Conservation (phyloP, 2,797 vertebrate genomes). For the Nannoperca australis region DNA sequence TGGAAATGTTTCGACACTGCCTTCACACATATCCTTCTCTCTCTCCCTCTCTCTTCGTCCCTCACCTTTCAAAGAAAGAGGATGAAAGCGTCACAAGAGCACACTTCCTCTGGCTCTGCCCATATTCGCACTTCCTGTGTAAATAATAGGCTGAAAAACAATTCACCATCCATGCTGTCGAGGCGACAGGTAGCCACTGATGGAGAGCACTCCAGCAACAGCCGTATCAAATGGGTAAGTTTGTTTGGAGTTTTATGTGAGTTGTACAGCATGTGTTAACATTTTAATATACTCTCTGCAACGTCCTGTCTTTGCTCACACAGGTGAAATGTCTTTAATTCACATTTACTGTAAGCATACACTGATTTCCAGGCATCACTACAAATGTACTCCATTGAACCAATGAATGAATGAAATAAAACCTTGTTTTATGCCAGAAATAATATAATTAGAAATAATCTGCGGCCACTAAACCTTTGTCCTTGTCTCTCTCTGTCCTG, state of each 20-base stretch:
- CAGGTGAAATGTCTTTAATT: constrained; percentile 13
- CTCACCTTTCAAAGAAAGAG: constrained; percentile 26
- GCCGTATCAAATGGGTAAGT: not conserved
- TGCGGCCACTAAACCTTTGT: constrained; percentile 46
- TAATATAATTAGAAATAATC: constrained; percentile 49
- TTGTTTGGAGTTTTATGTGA: not conserved
- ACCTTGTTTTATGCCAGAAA: not conserved
- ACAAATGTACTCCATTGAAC: not conserved
- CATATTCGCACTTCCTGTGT: constrained; percentile 53
- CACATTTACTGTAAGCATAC: not conserved
- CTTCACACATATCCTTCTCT: not conserved
- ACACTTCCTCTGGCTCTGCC: constrained; percentile 39
- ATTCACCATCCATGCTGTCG: constrained; percentile 19
- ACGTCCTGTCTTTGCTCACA: not conserved
- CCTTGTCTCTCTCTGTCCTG: constrained; percentile 27
- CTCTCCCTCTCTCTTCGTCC: not conserved
- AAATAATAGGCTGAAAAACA: constrained; percentile 40
- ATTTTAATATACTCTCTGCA: not conserved
- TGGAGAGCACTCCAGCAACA: constrained; percentile 10
- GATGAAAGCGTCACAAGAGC: constrained; percentile 26
- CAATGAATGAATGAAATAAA: not conserved
- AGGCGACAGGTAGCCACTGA: constrained; percentile 20
- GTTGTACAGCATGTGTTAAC: not conserved
- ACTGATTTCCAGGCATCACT: constrained; percentile 3
- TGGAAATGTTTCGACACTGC: not conserved